These are phyloP conservation scores for Oreocharis arfaki DNA, from an alignment of 2,113 vertebrate species.

Conservation along the genomic window DNA sequence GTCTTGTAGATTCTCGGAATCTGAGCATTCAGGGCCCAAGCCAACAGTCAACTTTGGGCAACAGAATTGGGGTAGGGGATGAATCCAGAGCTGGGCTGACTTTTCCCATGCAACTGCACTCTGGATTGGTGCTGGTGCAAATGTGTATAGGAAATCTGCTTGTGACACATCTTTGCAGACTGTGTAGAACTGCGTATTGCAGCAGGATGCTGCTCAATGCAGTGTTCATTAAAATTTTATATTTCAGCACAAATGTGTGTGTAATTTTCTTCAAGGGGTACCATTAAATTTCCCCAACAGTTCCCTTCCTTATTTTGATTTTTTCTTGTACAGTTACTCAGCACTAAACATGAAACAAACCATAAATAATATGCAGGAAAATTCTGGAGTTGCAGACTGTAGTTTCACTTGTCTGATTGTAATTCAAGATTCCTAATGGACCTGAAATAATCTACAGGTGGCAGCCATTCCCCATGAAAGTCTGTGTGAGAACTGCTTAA, in stretches of 20 bases:
- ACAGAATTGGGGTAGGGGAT: not conserved
- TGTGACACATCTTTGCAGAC: not conserved
- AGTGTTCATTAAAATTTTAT: not conserved
- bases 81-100: not conserved
- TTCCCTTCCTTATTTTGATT: not conserved
- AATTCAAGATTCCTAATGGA: not conserved
- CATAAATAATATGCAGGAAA: not conserved
- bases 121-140: not conserved
- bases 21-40: not conserved
- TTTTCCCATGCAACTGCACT: not conserved
- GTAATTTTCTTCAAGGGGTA: not conserved
- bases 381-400: not conserved
- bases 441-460: not conserved
- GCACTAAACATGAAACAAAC: not conserved
- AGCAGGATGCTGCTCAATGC: not conserved
- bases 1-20: not conserved
- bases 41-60: not conserved
- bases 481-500: not conserved
- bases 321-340: not conserved
- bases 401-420: not conserved
- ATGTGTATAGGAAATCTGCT: not conserved
- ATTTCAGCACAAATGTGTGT: not conserved
- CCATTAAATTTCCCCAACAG: not conserved
- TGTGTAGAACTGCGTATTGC: fast-evolving
- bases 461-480: not conserved